phyloP scores from a whole-genome alignment of 2,797 vertebrate genomes.

The Notoglanidium macrostoma region DNA sequence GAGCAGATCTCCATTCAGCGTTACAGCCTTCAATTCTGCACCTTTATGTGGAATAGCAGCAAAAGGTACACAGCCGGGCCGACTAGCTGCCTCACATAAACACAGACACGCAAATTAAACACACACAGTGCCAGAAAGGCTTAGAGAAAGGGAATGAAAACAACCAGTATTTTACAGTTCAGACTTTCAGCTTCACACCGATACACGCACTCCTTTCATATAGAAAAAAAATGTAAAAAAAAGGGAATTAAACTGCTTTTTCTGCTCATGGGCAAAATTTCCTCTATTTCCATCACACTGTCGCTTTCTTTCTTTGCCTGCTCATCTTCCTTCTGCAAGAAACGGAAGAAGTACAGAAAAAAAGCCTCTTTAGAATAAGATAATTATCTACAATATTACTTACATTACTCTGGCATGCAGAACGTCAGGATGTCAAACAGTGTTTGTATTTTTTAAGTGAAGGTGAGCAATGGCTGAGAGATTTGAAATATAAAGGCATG shows the following conservation, averaged over 20 bases:
- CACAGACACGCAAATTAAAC: conserved; percentile 6
- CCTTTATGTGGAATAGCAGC: conserved; percentile 21
- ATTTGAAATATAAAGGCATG: background rate
- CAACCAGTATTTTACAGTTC: conserved; percentile 40
- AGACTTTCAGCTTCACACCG: conserved; percentile 41
- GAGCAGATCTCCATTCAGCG: background rate
- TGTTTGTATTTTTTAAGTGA: background rate
- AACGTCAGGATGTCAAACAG: no score
- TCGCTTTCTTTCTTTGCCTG: conserved; percentile 60
- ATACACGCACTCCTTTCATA: conserved; percentile 3
- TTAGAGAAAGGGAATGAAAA: background rate
- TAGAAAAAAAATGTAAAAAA: background rate
- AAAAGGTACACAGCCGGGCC: conserved; percentile 15
- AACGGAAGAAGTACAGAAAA: background rate
- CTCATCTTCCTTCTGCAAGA: conserved; percentile 69
- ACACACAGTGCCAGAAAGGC: conserved; percentile 32
- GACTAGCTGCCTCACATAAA: conserved; percentile 40
- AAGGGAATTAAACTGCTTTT: conserved; percentile 40
- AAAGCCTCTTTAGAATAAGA: background rate
- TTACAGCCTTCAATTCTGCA: conserved; percentile 2
- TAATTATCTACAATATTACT: background rate
- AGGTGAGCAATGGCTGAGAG: background rate
- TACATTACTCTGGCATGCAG: no score
- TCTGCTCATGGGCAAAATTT: conserved; percentile 50
- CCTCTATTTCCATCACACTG: conserved; percentile 58